These are phyloP conservation scores for Stenodera caucasica DNA, from an alignment of 2,888 invertebrate genomes.

Conservation along the genomic window DNA sequence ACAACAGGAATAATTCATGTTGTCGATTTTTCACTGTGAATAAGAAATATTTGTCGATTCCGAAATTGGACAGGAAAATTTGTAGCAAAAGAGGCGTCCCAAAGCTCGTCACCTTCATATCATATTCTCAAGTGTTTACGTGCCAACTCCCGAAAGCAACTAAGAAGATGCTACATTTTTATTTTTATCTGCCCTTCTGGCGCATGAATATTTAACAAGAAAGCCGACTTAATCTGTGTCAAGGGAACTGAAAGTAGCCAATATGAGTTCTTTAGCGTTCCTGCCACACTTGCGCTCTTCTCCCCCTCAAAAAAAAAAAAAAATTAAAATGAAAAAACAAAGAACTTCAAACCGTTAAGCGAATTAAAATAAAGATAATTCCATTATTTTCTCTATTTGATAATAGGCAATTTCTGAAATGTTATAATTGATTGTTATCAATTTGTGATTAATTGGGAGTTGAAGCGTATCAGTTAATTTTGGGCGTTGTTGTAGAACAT, in stretches of 20 bases:
- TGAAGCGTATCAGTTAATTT: not conserved
- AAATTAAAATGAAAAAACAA: conserved; percentile 13
- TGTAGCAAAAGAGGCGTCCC: conserved; percentile 19
- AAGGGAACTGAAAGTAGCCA: conserved; percentile 57
- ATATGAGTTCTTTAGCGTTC: conserved; percentile 54
- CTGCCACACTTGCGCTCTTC: conserved; percentile 30
- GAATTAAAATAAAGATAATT: conserved; percentile 53
- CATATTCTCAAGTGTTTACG: conserved; percentile 56
- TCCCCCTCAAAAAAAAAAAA: conserved; percentile 2
- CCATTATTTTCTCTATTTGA: too few relatives aligned
- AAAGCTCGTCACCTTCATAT: conserved; percentile 48
- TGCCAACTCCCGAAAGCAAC: conserved; percentile 48
- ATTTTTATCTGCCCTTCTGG: conserved; percentile 62
- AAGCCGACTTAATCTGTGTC: conserved; percentile 63
- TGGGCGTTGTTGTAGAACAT: conserved; percentile 44
- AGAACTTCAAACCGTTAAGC: conserved; percentile 34
- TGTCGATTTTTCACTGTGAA: not conserved
- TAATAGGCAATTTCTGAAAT: too few relatives aligned
- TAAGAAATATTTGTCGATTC: conserved; percentile 1
- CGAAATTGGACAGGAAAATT: conserved; percentile 7
- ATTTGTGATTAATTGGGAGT: not conserved
- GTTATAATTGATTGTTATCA: not conserved
- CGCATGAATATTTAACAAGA: conserved; percentile 63
- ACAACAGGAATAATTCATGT: not conserved
- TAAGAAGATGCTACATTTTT: conserved; percentile 55